A percentile compares a stretch with the other conserved stretches of the same genome.
These are phyloP conservation scores for Glaucidium brasilianum DNA, from an alignment of 2,113 vertebrate species.

Conservation along the genomic window DNA sequence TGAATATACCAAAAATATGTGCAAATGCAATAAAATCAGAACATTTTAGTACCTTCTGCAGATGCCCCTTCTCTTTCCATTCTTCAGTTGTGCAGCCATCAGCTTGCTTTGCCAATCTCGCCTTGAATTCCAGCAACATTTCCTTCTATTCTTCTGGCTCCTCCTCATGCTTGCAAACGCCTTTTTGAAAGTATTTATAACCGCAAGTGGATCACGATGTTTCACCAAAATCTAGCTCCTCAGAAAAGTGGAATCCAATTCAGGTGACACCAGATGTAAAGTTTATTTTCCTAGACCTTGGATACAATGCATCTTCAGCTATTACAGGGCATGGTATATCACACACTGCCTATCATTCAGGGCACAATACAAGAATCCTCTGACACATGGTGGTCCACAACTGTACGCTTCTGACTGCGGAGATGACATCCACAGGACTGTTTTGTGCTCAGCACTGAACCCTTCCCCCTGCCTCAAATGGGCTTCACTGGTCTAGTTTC, in stretches of 20 bases:
- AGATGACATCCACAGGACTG: neutral
- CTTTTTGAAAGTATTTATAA: slow-evolving; percentile 50
- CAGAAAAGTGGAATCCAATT: neutral
- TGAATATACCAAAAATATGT: neutral
- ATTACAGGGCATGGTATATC: neutral
- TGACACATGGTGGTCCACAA: neutral
- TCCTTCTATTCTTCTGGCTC: slow-evolving; percentile 37
- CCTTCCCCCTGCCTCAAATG: neutral
- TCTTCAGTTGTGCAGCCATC: slow-evolving; percentile 34
- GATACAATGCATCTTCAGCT: slow-evolving; percentile 12
- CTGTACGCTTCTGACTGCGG: neutral
- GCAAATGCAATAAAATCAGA: neutral
- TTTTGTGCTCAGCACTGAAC: neutral
- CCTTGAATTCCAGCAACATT: neutral
- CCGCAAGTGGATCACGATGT: neutral
- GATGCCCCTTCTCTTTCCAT: neutral
- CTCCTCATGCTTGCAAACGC: neutral
- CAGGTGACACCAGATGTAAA: neutral
- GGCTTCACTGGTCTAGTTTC: neutral
- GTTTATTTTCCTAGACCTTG: neutral
- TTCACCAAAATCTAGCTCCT: slow-evolving; percentile 35
- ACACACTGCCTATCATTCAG: neutral
- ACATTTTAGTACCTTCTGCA: slow-evolving; percentile 35
- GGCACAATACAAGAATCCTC: neutral
- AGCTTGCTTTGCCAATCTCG: neutral